Percentiles rank a stretch among this genome's conserved stretches.
phyloP scores from a whole-genome alignment of 2,888 invertebrate species.

The Bibio marci region DNA sequence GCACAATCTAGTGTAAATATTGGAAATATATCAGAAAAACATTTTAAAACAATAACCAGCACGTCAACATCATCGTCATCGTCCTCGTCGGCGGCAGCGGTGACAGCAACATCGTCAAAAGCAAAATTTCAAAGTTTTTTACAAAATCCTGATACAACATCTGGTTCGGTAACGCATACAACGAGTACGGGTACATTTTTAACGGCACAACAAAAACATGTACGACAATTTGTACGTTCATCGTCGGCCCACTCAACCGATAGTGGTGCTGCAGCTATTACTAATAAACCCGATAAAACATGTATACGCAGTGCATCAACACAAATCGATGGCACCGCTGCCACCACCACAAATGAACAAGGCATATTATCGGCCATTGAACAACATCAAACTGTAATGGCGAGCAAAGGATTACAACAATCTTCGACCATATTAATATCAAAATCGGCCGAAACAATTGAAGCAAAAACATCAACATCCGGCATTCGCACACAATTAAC shows the following conservation, averaged over 20 bases:
- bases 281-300: conserved; percentile 17
- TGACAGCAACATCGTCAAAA: conserved; percentile 11
- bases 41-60: conserved; percentile 2
- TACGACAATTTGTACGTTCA: conserved; percentile 28
- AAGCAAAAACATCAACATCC: conserved; percentile 16
- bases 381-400: conserved; percentile 11
- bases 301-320: conserved; percentile 28
- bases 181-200: conserved; percentile 17
- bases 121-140: conserved; percentile 28
- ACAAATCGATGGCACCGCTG: conserved; percentile 25
- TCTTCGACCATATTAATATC: conserved; percentile 28
- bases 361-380: conserved; percentile 4
- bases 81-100: conserved; percentile 1
- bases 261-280: conserved; percentile 11
- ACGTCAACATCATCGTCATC: conserved; percentile 1
- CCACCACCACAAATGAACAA: conserved; percentile 8
- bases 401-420: conserved; percentile 24
- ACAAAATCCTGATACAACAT: conserved; percentile 23
- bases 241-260: conserved; percentile 28
- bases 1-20: conserved; percentile 28
- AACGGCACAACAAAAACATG: conserved; percentile 28
- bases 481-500: conserved; percentile 28
- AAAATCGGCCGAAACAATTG: conserved; percentile 29
- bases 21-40: conserved; percentile 15
- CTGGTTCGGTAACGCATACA: conserved; percentile 7